These are phyloP conservation scores for Sphaeramia orbicularis DNA, from an alignment of 2,797 vertebrate genomes.

Conservation along the genomic window DNA sequence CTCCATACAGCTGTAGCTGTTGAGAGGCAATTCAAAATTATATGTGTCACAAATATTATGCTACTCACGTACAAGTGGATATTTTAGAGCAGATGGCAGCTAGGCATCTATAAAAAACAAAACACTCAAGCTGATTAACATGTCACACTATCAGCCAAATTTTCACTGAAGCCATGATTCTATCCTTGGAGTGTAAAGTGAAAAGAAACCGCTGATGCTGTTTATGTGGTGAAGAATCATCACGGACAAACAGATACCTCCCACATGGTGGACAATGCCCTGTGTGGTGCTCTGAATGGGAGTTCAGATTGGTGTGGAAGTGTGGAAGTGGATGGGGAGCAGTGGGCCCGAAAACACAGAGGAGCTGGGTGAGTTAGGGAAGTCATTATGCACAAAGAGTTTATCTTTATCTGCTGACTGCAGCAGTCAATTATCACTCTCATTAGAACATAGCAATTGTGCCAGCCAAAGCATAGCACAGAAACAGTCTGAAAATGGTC, in stretches of 20 bases:
- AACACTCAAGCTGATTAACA: conserved; percentile 60
- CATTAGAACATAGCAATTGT: conserved; percentile 61
- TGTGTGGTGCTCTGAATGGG: conserved; percentile 8
- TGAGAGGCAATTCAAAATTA: conserved; percentile 20
- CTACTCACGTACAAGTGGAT: conserved; percentile 22
- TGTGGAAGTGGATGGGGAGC: conserved; percentile 7
- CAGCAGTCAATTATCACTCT: conserved; percentile 72
- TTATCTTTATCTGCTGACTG: conserved; percentile 68
- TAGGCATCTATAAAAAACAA: conserved; percentile 40
- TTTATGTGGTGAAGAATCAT: conserved; percentile 20
- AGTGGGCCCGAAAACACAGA: conserved; percentile 17
- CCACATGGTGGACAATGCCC: conserved; percentile 4
- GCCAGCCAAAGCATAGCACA: conserved; percentile 16
- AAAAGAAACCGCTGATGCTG: conserved; percentile 37
- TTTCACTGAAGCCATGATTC: conserved; percentile 12
- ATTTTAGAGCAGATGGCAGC: conserved; percentile 47
- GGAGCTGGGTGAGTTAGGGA: conserved; percentile 23
- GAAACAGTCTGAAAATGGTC: conserved; percentile 27
- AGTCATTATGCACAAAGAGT: conserved; percentile 60
- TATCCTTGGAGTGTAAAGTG: conserved; percentile 28
- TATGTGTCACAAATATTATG: conserved; percentile 24
- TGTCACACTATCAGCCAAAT: conserved; percentile 44
- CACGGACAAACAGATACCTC: conserved; percentile 25
- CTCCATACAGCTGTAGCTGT: background rate
- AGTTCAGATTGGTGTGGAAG: conserved; percentile 16